These are phyloP conservation scores for Parambassis ranga DNA, from an alignment of 2,797 vertebrate genomes.

Conservation along the genomic window DNA sequence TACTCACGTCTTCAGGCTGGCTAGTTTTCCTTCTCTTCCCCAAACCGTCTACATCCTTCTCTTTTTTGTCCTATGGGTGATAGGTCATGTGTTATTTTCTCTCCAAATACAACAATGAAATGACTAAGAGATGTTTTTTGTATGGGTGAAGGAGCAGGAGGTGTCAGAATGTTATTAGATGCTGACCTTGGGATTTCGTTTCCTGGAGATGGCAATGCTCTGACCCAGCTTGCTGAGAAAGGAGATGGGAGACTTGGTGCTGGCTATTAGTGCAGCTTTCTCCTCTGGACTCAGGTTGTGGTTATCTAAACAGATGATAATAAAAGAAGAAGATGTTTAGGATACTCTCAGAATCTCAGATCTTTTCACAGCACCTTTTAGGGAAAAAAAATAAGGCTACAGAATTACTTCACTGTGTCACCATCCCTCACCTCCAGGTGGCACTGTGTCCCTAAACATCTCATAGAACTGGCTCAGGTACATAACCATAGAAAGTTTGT, in stretches of 20 bases:
- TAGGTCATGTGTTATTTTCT: slow-evolving; percentile 32
- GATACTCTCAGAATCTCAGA: not conserved
- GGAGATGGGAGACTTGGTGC: slow-evolving; percentile 96
- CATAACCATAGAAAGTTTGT: slow-evolving; percentile 99
- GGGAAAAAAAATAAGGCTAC: not conserved
- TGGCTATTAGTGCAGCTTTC: slow-evolving; percentile 88
- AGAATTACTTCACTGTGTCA: not conserved
- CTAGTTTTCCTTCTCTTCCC: slow-evolving; percentile 97
- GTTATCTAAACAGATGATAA: slow-evolving; percentile 77
- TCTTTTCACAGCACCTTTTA: not conserved
- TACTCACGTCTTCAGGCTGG: slow-evolving; percentile 94
- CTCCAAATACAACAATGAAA: not conserved
- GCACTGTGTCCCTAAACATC: slow-evolving; percentile 97
- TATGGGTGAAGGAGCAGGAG: fast-evolving
- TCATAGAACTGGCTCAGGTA: slow-evolving; percentile 99
- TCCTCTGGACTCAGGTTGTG: slow-evolving; percentile 91
- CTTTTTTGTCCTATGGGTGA: slow-evolving; percentile 92
- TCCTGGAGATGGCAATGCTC: slow-evolving; percentile 95
- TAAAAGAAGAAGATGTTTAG: not conserved
- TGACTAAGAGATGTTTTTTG: not conserved
- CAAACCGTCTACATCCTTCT: slow-evolving; percentile 90
- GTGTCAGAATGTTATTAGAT: not conserved
- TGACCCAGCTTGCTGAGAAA: slow-evolving; percentile 97
- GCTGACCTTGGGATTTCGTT: slow-evolving; percentile 93
- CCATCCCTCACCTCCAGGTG: slow-evolving; percentile 86